Conservation (phyloP, 2,888 invertebrate genomes). For the Phanerotoma sp. region DNA sequence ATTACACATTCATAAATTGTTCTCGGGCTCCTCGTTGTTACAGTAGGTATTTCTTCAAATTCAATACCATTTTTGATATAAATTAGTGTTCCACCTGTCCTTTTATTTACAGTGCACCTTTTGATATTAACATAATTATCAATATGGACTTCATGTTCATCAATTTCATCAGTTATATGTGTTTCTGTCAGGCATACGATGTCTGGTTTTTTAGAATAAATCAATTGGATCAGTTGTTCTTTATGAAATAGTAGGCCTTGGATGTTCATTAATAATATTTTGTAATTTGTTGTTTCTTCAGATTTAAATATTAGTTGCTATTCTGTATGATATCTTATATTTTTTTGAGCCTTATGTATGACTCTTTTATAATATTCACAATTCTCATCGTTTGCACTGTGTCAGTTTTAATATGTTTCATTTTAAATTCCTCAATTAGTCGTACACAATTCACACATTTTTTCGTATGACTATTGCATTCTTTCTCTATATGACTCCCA, state of each 20-base stretch:
- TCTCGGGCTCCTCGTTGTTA: background rate
- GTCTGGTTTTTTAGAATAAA: constrained; percentile 1
- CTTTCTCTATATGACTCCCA: constrained; percentile 9
- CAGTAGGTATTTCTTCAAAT: background rate
- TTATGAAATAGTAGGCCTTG: constrained; percentile 6
- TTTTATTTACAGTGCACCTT: background rate
- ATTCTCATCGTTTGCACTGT: constrained; percentile 1
- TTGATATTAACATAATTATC: constrained; percentile 6
- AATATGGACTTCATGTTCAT: constrained; percentile 4
- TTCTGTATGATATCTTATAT: constrained; percentile 5
- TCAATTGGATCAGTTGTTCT: constrained; percentile 2
- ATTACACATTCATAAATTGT: constrained; percentile 11
- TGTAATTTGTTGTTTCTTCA: no score
- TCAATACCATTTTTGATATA: background rate
- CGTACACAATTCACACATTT: constrained; percentile 12
- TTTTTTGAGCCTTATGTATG: constrained; percentile 3
- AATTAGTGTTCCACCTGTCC: constrained; percentile 10
- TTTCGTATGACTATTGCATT: background rate
- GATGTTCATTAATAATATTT: constrained; percentile 10
- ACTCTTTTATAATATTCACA: constrained; percentile 12
- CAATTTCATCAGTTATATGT: background rate
- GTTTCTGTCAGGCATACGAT: constrained; percentile 8
- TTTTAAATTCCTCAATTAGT: constrained; percentile 8
- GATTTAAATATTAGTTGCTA: constrained; percentile 19
- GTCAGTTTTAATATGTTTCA: background rate